A percentile compares a stretch with the other conserved stretches of the same genome.
Evolutionary conservation across 2,113 vertebrate genomes (phyloP).

Genomic region (Stictonetta naevosa): DNA sequence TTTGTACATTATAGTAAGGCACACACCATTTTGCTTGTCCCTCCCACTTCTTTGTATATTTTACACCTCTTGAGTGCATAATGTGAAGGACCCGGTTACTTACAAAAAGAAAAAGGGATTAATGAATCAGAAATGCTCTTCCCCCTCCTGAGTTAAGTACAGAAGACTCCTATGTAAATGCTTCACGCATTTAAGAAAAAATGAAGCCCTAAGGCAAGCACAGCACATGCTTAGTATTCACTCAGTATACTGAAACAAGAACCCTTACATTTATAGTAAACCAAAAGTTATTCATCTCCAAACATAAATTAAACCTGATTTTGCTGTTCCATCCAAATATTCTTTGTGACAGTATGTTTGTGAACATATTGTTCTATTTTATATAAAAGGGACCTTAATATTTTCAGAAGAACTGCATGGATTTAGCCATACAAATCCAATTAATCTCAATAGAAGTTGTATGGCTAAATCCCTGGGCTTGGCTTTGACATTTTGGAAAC

Average conservation of each 20-base stretch:
- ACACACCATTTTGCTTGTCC: slow-evolving; percentile 38
- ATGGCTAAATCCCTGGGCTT: slow-evolving; percentile 51
- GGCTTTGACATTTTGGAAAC: slow-evolving; percentile 57
- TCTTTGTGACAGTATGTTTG: background rate
- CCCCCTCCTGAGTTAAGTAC: slow-evolving; percentile 68
- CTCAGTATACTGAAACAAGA: slow-evolving; percentile 50
- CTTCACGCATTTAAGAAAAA: slow-evolving; percentile 56
- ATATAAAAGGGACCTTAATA: background rate
- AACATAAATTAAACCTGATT: slow-evolving; percentile 44
- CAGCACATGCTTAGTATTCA: slow-evolving; percentile 67
- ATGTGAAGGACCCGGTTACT: slow-evolving; percentile 58
- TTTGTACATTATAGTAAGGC: slow-evolving; percentile 38
- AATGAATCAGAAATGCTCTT: slow-evolving; percentile 71
- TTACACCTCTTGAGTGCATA: slow-evolving; percentile 43
- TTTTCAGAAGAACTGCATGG: slow-evolving; percentile 43
- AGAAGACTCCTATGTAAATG: slow-evolving; percentile 69
- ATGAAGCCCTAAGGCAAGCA: slow-evolving; percentile 64
- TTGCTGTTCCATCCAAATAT: slow-evolving; percentile 10
- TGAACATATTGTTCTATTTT: slow-evolving; percentile 8
- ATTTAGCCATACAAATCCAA: slow-evolving; percentile 69
- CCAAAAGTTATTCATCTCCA: slow-evolving; percentile 36
- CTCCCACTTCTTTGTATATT: slow-evolving; percentile 62
- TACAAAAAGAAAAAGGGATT: slow-evolving; percentile 60
- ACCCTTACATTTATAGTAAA: slow-evolving; percentile 44
- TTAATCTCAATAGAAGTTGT: slow-evolving; percentile 63